phyloP scores from a whole-genome alignment of 2,888 invertebrate species.

The Prenolepis imparis region DNA sequence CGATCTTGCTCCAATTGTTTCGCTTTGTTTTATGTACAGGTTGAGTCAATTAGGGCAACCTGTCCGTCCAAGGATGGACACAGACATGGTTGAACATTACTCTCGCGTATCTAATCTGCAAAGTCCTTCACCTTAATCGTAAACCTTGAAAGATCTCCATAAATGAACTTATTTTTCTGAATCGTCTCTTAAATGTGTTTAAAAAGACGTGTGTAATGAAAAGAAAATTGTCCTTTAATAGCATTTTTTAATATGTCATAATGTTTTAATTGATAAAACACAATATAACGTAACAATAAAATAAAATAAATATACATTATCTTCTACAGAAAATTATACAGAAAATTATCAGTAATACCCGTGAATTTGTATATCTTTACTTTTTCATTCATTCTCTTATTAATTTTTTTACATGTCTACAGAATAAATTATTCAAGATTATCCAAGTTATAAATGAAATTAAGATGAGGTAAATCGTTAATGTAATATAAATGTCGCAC shows the following conservation, averaged over 20 bases:
- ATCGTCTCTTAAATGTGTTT: not conserved
- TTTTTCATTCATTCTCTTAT: not conserved
- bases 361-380: not conserved
- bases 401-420: not conserved
- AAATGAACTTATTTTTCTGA: not conserved
- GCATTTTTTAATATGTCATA: not conserved
- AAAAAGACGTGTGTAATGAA: not conserved
- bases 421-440: too few relatives aligned
- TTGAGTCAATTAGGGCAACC: conserved; percentile 20
- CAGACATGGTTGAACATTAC: not conserved
- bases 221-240: not conserved
- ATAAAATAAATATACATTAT: not conserved
- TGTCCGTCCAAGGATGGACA: conserved; percentile 21
- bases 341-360: not conserved
- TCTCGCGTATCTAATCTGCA: not conserved
- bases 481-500: not conserved
- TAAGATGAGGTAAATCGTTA: not conserved
- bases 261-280: not conserved
- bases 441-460: not conserved
- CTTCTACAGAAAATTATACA: not conserved
- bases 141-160: not conserved
- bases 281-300: not conserved
- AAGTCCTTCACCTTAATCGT: not conserved
- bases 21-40: conserved; percentile 9
- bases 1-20: conserved; percentile 40